These are phyloP conservation scores for Bombycilla garrulus DNA, from an alignment of 2,113 vertebrate species.

Conservation along the genomic window DNA sequence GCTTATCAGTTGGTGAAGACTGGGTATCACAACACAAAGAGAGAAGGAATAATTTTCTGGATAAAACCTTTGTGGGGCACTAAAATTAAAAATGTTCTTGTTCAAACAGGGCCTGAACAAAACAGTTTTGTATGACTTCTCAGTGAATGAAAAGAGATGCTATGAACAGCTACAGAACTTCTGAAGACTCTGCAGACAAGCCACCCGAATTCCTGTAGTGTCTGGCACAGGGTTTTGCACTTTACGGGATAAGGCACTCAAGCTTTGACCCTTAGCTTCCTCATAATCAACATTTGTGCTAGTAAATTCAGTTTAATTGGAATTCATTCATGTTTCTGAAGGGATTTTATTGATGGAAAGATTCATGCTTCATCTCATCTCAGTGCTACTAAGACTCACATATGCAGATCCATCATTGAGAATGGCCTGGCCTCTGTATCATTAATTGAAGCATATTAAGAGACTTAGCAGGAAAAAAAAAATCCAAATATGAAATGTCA, in stretches of 20 bases:
- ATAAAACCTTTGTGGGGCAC: background rate
- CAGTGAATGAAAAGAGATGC: background rate
- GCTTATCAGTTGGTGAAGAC: background rate
- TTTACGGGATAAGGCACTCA: background rate
- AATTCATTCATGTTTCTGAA: background rate
- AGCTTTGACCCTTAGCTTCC: background rate
- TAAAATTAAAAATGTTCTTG: background rate
- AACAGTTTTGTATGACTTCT: background rate
- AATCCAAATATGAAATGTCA: slow-evolving; percentile 15
- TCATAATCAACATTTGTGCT: background rate
- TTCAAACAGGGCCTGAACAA: background rate
- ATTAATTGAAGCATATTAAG: slow-evolving; percentile 40
- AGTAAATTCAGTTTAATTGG: background rate
- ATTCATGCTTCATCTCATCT: background rate
- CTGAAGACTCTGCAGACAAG: background rate
- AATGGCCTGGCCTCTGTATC: slow-evolving; percentile 12
- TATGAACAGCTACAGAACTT: background rate
- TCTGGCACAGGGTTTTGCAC: background rate
- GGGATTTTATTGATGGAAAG: background rate
- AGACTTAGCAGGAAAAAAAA: slow-evolving; percentile 1
- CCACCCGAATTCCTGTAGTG: accelerated
- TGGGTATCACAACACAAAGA: background rate
- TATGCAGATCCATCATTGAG: background rate
- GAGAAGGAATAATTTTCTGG: background rate
- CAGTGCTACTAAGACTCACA: background rate